phyloP scores from a whole-genome alignment of 1,140 invertebrate species.

The Pseudomyrmex pallidus region DNA sequence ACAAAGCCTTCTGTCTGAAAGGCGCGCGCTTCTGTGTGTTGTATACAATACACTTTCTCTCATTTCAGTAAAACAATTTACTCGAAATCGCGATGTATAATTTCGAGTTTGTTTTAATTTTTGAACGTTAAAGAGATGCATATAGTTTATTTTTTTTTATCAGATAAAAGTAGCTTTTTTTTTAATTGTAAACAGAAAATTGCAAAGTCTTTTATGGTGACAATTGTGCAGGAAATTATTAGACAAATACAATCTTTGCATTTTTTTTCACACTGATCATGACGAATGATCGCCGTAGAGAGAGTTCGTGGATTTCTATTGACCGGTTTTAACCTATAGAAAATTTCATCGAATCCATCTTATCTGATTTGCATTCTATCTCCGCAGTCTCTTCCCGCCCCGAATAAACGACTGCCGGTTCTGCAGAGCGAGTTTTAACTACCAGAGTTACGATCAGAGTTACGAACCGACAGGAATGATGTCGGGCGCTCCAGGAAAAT shows the following conservation, averaged over 20 bases:
- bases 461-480: slow-evolving; percentile 34
- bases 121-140: too few relatives aligned
- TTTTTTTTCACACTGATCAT: slow-evolving; percentile 16
- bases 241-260: background rate
- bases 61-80: background rate
- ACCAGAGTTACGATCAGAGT: slow-evolving; percentile 41
- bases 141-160: background rate
- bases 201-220: background rate
- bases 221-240: slow-evolving; percentile 6
- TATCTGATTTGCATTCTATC: slow-evolving; percentile 42
- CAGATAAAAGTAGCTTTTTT: background rate
- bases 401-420: slow-evolving; percentile 42
- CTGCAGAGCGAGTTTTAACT: slow-evolving; percentile 52
- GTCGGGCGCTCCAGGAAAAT: slow-evolving; percentile 12
- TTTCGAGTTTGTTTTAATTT: too few relatives aligned
- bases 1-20: too few relatives aligned
- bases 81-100: background rate
- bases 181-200: background rate
- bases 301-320: slow-evolving; percentile 23
- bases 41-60: background rate
- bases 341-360: slow-evolving; percentile 35
- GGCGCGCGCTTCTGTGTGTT: too few relatives aligned
- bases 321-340: slow-evolving; percentile 25
- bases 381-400: slow-evolving; percentile 2
- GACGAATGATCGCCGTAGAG: slow-evolving; percentile 2